A percentile compares a stretch with the other conserved stretches of the same genome.
Evolutionary conservation across 2,888 invertebrate species (phyloP).

Genomic region (Urechis unicinctus): DNA sequence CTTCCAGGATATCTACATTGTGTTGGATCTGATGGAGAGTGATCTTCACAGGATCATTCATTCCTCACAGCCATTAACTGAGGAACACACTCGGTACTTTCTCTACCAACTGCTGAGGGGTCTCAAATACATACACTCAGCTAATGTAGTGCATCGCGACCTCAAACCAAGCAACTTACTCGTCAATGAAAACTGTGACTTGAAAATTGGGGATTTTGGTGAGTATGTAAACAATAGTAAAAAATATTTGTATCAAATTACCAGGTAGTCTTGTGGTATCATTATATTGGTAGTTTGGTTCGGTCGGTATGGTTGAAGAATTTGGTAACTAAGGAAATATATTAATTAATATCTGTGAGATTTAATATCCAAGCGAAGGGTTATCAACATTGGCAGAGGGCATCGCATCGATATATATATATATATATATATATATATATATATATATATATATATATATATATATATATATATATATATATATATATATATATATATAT

Average conservation of each 20-base stretch:
- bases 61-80: constrained; percentile 50
- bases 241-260: not conserved
- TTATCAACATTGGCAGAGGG: too few species aligned
- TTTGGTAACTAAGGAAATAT: too few species aligned
- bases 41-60: constrained; percentile 54
- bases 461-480: too few species aligned
- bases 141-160: constrained; percentile 54
- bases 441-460: too few species aligned
- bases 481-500: too few species aligned
- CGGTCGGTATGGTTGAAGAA: too few species aligned
- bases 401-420: too few species aligned
- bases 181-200: constrained; percentile 54
- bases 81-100: constrained; percentile 53
- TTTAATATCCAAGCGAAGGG: too few species aligned
- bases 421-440: too few species aligned
- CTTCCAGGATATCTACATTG: constrained; percentile 53
- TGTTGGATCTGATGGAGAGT: constrained; percentile 55
- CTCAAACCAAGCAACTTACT: constrained; percentile 54
- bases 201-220: constrained; percentile 56
- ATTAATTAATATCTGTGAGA: too few species aligned
- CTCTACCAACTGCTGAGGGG: constrained; percentile 54
- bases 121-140: constrained; percentile 55
- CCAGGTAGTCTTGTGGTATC: too few species aligned
- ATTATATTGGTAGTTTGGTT: too few species aligned
- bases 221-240: constrained; percentile 4